phyloP scores from a whole-genome alignment of 2,797 vertebrate genomes.

The Spinibarbus caldwelli region DNA sequence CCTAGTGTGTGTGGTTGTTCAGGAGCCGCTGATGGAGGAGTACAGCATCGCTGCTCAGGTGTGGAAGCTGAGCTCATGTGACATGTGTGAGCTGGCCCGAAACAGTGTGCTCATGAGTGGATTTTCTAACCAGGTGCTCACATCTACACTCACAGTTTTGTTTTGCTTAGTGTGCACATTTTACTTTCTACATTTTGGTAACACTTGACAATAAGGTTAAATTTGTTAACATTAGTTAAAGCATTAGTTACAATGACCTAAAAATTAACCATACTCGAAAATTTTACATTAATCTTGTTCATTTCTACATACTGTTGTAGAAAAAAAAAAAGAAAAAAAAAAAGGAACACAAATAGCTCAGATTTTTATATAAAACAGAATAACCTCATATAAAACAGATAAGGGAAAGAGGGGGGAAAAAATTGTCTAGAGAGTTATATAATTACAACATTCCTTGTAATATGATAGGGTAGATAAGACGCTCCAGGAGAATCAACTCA shows the following conservation, averaged over 20 bases:
- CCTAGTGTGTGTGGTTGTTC: slow-evolving; percentile 15
- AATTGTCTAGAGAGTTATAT: too few relatives aligned
- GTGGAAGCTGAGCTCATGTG: slow-evolving; percentile 98
- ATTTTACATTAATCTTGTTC: neutral
- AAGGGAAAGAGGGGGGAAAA: too few relatives aligned
- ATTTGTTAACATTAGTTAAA: neutral
- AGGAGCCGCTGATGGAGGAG: slow-evolving; percentile 97
- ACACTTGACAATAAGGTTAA: neutral
- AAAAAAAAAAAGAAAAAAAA: too few relatives aligned
- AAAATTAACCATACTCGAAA: neutral
- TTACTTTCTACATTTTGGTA: neutral
- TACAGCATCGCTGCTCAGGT: slow-evolving; percentile 98
- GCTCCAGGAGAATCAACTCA: too few relatives aligned
- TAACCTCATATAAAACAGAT: too few relatives aligned
- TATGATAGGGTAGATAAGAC: too few relatives aligned
- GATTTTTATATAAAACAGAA: too few relatives aligned
- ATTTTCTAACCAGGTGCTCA: slow-evolving; percentile 90
- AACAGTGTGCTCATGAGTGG: slow-evolving; percentile 99
- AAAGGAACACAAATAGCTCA: too few relatives aligned
- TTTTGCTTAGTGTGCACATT: neutral
- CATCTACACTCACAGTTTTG: neutral
- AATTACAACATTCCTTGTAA: too few relatives aligned
- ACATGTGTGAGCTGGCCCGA: slow-evolving; percentile 96
- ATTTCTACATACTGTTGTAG: neutral
- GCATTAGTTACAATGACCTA: neutral